These are phyloP conservation scores for Furcula furcula DNA, from an alignment of 2,888 invertebrate genomes.

Conservation along the genomic window DNA sequence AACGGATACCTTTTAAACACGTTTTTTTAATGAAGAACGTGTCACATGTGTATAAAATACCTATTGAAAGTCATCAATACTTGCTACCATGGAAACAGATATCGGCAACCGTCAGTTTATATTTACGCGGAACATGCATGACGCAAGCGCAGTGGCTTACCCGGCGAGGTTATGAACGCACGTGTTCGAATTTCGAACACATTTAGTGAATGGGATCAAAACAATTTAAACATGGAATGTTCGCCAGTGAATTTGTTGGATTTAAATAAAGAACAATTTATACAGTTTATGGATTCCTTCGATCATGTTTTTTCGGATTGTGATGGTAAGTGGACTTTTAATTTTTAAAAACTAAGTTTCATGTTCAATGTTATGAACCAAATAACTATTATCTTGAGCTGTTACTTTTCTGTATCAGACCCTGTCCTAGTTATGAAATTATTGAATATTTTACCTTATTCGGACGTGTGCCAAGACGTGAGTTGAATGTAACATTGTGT, in stretches of 20 bases:
- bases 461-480: too few relatives aligned
- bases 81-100: slow-evolving; percentile 32
- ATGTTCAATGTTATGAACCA: too few relatives aligned
- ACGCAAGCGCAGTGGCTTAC: slow-evolving; percentile 59
- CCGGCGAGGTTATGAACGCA: slow-evolving; percentile 51
- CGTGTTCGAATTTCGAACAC: slow-evolving; percentile 35
- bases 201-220: slow-evolving; percentile 12
- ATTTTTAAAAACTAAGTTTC: too few relatives aligned
- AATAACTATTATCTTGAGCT: too few relatives aligned
- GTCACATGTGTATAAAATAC: too few relatives aligned
- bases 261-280: slow-evolving; percentile 64
- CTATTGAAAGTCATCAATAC: too few relatives aligned
- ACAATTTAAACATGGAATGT: slow-evolving; percentile 28
- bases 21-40: too few relatives aligned
- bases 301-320: slow-evolving; percentile 90
- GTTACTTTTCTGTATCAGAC: too few relatives aligned
- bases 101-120: slow-evolving; percentile 30
- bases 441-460: too few relatives aligned
- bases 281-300: slow-evolving; percentile 82
- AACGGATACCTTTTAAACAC: slow-evolving; percentile 2
- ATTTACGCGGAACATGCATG: slow-evolving; percentile 34
- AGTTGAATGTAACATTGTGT: too few relatives aligned
- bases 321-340: slow-evolving; percentile 86
- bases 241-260: slow-evolving; percentile 62
- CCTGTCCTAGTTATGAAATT: too few relatives aligned